These are phyloP conservation scores for Digitonthophagus gazella DNA, from an alignment of 2,888 invertebrate genomes.

Conservation along the genomic window DNA sequence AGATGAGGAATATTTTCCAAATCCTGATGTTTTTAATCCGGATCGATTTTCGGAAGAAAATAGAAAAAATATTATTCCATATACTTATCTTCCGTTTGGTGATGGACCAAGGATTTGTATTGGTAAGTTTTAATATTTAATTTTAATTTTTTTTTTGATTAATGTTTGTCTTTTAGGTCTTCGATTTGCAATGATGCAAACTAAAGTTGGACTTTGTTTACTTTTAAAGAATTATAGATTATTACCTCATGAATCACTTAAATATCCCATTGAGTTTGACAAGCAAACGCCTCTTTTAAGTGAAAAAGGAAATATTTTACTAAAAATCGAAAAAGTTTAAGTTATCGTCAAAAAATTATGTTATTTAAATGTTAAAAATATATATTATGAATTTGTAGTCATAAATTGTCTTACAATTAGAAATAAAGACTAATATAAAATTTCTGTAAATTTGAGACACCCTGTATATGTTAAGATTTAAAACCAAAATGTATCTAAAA, in stretches of 20 bases:
- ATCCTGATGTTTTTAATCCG: conserved; percentile 42
- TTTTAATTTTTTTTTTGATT: not conserved
- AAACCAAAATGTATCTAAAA: too few relatives aligned
- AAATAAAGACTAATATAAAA: too few relatives aligned
- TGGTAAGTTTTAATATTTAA: conserved; percentile 42
- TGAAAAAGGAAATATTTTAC: not conserved
- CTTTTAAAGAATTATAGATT: conserved; percentile 9
- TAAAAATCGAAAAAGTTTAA: not conserved
- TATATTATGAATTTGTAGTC: too few relatives aligned
- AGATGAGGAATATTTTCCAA: conserved; percentile 38
- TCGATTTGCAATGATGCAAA: conserved; percentile 20
- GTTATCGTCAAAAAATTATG: not conserved
- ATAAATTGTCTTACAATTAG: too few relatives aligned
- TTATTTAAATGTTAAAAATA: not conserved
- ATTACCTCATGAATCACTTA: not conserved
- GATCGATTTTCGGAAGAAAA: conserved; percentile 54
- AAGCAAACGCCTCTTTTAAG: not conserved
- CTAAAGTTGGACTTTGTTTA: conserved; percentile 15
- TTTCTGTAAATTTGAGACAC: too few relatives aligned
- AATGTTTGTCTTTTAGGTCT: conserved; percentile 11
- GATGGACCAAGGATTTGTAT: conserved; percentile 63
- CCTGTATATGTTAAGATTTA: not conserved
- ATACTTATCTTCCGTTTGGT: conserved; percentile 45
- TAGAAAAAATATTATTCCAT: conserved; percentile 51
- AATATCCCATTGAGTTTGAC: not conserved